Conservation (phyloP, 2,797 vertebrate genomes). For the Channa striata region DNA sequence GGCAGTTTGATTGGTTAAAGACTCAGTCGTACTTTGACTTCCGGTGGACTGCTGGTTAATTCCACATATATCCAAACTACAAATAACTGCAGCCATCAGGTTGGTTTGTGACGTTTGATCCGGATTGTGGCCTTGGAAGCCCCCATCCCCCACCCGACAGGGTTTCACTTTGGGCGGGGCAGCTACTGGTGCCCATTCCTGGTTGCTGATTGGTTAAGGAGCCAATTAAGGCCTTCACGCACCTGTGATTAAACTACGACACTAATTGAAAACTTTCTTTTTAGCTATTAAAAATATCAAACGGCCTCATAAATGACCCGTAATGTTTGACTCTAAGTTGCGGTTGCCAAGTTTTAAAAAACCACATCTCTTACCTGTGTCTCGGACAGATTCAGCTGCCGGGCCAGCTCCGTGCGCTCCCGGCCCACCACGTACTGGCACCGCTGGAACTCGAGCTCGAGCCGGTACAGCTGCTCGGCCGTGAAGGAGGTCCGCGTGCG, state of each 20-base stretch:
- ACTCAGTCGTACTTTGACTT: not conserved
- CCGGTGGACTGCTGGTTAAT: not conserved
- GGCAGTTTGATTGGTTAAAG: too few relatives aligned
- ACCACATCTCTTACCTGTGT: slow-evolving; percentile 94
- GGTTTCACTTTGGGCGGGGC: slow-evolving; percentile 11
- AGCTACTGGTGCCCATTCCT: not conserved
- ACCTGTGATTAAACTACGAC: slow-evolving; percentile 6
- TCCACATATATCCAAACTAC: not conserved
- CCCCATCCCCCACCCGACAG: too few relatives aligned
- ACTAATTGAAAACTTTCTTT: not conserved
- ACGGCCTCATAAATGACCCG: too few relatives aligned
- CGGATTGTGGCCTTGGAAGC: not conserved
- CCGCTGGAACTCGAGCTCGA: slow-evolving; percentile 96
- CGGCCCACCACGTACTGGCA: slow-evolving; percentile 97
- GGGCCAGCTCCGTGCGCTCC: slow-evolving; percentile 93
- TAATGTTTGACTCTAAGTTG: too few relatives aligned
- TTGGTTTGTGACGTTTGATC: not conserved
- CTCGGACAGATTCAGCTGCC: slow-evolving; percentile 94
- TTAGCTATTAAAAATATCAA: too few relatives aligned
- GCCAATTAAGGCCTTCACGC: slow-evolving; percentile 18
- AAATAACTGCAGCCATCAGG: not conserved
- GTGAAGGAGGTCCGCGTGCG: slow-evolving; percentile 97
- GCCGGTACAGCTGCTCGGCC: slow-evolving; percentile 94
- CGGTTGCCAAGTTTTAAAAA: too few relatives aligned
- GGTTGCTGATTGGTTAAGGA: slow-evolving; percentile 44